Conservation (phyloP, 2,888 invertebrate species). For the Tortrix viridana region DNA sequence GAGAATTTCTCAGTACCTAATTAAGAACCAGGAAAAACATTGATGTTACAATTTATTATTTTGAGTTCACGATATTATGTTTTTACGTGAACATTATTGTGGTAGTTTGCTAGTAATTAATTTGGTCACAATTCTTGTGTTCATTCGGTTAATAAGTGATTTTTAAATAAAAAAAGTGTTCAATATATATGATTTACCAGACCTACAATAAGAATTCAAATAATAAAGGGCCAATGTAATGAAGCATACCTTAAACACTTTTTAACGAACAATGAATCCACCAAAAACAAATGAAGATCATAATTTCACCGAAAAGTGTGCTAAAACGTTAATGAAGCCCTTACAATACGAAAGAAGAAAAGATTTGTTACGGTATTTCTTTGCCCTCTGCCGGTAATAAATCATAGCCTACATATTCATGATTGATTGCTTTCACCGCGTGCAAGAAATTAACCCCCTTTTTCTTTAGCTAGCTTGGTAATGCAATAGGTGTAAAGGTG, state of each 20-base stretch:
- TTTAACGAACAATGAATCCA: background rate
- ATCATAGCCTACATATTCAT: slow-evolving; percentile 68
- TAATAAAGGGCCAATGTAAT: background rate
- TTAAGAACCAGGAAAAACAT: no score
- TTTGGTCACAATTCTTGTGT: no score
- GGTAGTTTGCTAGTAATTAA: no score
- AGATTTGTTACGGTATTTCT: slow-evolving; percentile 61
- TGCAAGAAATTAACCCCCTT: slow-evolving; percentile 59
- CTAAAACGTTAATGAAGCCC: slow-evolving; percentile 30
- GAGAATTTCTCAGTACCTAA: no score
- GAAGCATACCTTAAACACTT: background rate
- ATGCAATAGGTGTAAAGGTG: slow-evolving; percentile 29
- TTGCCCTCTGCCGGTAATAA: slow-evolving; percentile 67
- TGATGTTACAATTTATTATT: no score
- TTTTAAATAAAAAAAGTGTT: no score
- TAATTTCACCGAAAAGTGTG: background rate
- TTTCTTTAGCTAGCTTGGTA: slow-evolving; percentile 48
- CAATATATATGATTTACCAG: no score
- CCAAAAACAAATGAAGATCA: slow-evolving; percentile 11
- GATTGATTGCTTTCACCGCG: slow-evolving; percentile 66
- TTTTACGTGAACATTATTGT: no score
- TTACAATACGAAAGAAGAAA: slow-evolving; percentile 52
- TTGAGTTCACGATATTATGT: no score
- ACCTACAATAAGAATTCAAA: background rate
- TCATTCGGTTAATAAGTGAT: no score